Base-by-base conservation (phyloP, 2,113 vertebrate genomes). In the Lepisosteus osseus region DNA sequence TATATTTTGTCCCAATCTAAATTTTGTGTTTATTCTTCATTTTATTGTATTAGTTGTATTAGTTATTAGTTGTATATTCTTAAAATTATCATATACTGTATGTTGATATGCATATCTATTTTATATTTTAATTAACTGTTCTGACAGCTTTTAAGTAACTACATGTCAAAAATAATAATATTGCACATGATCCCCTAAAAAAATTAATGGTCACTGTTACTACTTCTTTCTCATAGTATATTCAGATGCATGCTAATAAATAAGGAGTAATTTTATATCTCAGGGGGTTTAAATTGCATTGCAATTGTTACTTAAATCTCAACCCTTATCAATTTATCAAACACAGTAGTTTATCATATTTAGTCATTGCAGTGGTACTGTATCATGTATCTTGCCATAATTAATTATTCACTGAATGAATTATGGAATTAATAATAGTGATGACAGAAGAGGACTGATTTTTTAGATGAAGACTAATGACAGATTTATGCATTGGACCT, bases 341-440 rank as follows among this genome's bases (percentile, higher is more conserved):
- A 80, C 87, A 88, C 86, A 90, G 91, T 81, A 91, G 95, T 97
- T 95, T 92, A 94, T 97, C 95, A 96, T 81, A 89, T 95, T 95
- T 93, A 90, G 86, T 90, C 86, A 84, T 89, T 89, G 89, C 88
- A 86, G 82, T 92, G 91, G 93, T 94, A 29, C 29, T 29, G 29
- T 29, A 91, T 86, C 90, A 90, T 89, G 88, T 85, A 90, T 86
- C 89, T 93, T 96, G 94, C 95, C 96, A 92, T 93, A 93, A 95
- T 94, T 94, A 94, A 96, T 97, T 96, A 97, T 88, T 86, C 86
- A 89, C 75, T 88, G 90, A 94, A 95, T 95, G 94, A 95, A 95
- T 96, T 90, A 85, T 84, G 84, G 89, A 94, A 93, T 93, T 93
- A 92, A 94, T 95, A 93, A 94, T 89, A 82, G 79, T 74, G 85